Conservation (phyloP, 2,797 vertebrate genomes). For the Falco berigora region DNA sequence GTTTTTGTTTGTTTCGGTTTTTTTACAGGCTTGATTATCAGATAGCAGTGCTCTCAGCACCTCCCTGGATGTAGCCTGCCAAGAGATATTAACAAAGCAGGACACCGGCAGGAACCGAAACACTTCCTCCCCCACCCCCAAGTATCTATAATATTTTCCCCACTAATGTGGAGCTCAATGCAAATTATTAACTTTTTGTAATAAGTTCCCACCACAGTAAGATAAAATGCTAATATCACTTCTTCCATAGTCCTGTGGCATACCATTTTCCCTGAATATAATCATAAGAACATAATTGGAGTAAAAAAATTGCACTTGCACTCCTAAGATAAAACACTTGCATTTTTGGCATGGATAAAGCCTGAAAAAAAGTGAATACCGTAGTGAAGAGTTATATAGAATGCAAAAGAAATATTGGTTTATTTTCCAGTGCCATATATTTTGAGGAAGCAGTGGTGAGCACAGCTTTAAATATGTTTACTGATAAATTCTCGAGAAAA, state of each 20-base stretch:
- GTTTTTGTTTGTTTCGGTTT: neutral
- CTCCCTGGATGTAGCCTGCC: neutral
- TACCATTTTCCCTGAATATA: neutral
- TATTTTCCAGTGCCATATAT: neutral
- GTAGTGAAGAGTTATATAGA: neutral
- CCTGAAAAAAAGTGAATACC: neutral
- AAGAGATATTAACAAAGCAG: neutral
- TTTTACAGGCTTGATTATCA: neutral
- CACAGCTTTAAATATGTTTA: neutral
- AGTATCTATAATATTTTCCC: neutral
- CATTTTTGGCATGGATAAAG: neutral
- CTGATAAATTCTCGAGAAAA: neutral
- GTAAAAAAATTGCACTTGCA: neutral
- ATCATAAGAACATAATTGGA: neutral
- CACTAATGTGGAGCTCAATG: neutral
- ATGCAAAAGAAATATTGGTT: neutral
- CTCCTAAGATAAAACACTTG: neutral
- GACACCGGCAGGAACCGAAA: neutral
- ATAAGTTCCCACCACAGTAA: neutral
- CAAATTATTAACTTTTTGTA: constrained; percentile 5
- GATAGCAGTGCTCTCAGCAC: neutral
- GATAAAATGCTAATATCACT: neutral
- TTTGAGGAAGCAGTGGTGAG: neutral
- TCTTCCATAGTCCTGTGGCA: neutral
- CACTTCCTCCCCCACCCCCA: neutral